Conservation (phyloP, 2,888 invertebrate genomes). For the Cheilosia pagana region DNA sequence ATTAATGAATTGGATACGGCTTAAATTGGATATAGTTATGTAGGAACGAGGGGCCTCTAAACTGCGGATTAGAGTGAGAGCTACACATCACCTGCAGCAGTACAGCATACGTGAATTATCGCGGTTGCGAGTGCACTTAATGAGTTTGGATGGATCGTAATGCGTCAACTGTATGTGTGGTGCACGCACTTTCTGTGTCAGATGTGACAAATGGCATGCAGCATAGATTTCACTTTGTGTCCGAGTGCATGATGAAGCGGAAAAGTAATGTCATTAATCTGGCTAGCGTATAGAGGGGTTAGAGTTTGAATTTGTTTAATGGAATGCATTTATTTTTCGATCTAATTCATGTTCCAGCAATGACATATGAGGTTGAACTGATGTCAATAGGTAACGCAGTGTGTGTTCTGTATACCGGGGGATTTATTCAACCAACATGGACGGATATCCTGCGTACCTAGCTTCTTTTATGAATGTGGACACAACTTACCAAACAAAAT, state of each 20-base stretch:
- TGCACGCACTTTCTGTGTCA: conserved; percentile 13
- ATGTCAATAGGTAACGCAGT: conserved; percentile 26
- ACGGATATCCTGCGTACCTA: too few species aligned
- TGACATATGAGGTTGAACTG: background rate
- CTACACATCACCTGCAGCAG: conserved; percentile 15
- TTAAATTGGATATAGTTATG: conserved; percentile 26
- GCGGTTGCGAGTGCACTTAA: conserved; percentile 12
- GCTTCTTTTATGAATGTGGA: too few species aligned
- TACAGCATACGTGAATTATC: background rate
- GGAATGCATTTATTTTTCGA: too few species aligned
- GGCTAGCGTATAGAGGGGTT: background rate
- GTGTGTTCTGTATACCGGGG: too few species aligned
- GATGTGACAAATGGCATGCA: conserved; percentile 13
- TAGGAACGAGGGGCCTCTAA: background rate
- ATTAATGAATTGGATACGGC: conserved; percentile 67
- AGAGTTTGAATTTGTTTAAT: background rate
- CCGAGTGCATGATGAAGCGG: conserved; percentile 1
- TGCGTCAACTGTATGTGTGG: background rate
- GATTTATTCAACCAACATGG: too few species aligned
- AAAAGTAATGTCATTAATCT: conserved; percentile 5
- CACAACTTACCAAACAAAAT: too few species aligned
- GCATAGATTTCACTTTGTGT: conserved; percentile 6
- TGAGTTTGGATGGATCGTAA: conserved; percentile 18
- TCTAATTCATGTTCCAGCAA: background rate
- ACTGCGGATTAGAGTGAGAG: conserved; percentile 1